Conservation (phyloP, 2,113 vertebrate genomes). For the Anseranas semipalmata region DNA sequence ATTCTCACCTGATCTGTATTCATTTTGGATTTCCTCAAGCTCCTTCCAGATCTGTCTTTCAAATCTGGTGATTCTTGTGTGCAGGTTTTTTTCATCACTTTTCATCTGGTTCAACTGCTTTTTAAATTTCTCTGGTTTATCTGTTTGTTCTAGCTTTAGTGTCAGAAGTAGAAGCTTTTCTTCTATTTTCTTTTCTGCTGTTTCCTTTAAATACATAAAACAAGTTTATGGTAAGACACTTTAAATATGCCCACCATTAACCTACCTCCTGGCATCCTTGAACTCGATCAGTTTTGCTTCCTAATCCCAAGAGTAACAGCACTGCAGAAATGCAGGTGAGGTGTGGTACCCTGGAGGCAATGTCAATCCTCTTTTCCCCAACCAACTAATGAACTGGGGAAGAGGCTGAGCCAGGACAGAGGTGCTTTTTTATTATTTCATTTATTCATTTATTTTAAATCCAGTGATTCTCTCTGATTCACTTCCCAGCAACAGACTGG, state of each 20-base stretch:
- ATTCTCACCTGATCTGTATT: constrained; percentile 83
- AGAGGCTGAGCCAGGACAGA: background rate
- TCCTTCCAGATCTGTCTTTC: constrained; percentile 80
- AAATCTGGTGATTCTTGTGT: constrained; percentile 71
- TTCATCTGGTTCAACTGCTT: constrained; percentile 65
- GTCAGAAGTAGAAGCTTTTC: constrained; percentile 68
- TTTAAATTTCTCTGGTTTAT: constrained; percentile 58
- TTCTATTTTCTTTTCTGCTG: constrained; percentile 68
- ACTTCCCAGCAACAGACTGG: background rate
- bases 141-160: constrained; percentile 66
- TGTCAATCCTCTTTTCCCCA: background rate
- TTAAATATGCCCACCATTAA: accelerated
- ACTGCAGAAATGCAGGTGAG: background rate
- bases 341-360: accelerated
- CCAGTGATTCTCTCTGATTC: accelerated
- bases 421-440: background rate
- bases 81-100: constrained; percentile 70
- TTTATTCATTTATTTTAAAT: background rate
- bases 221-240: background rate
- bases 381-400: background rate
- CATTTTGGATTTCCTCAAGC: constrained; percentile 81
- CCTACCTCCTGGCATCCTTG: background rate
- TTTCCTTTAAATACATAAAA: constrained; percentile 66
- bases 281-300: background rate
- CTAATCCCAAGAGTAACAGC: background rate